Conservation (phyloP, 2,113 vertebrate species). For the Ammodytes marinus region DNA sequence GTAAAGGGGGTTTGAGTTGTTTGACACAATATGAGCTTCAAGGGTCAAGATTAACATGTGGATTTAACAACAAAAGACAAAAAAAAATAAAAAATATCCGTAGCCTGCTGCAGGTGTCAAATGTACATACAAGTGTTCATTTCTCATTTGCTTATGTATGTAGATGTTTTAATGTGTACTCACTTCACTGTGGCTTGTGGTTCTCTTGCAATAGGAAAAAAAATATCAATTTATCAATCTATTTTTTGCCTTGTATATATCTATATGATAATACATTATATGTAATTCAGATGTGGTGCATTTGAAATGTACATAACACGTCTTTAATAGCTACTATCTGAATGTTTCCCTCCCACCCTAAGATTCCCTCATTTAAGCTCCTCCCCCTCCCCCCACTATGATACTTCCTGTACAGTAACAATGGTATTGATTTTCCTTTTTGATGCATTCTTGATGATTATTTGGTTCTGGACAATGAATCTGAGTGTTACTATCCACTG, state of each 20-base stretch:
- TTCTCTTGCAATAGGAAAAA: slow-evolving; percentile 75
- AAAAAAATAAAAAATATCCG: slow-evolving; percentile 23
- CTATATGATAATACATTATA: slow-evolving; percentile 75
- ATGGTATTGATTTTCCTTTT: slow-evolving; percentile 72
- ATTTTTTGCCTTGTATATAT: slow-evolving; percentile 81
- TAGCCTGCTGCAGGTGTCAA: slow-evolving; percentile 71
- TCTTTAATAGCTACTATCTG: slow-evolving; percentile 82
- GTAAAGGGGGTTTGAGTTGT: slow-evolving; percentile 10
- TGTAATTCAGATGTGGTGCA: slow-evolving; percentile 78
- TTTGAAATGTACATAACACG: slow-evolving; percentile 82
- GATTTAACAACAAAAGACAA: slow-evolving; percentile 35
- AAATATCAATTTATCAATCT: slow-evolving; percentile 56
- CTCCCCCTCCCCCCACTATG: slow-evolving; percentile 24
- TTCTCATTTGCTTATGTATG: slow-evolving; percentile 74
- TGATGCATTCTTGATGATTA: slow-evolving; percentile 72
- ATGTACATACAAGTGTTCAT: slow-evolving; percentile 72
- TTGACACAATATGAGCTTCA: slow-evolving; percentile 43
- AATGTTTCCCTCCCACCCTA: slow-evolving; percentile 60
- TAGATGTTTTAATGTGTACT: slow-evolving; percentile 77
- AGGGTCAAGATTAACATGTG: slow-evolving; percentile 7
- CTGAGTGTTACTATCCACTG: slow-evolving; percentile 69
- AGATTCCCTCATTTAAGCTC: slow-evolving; percentile 38
- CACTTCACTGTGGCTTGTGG: slow-evolving; percentile 80
- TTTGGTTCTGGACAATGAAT: slow-evolving; percentile 67
- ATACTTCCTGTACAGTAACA: slow-evolving; percentile 77